Conservation (phyloP, 2,888 invertebrate species). For the Hemistola chrysoprasaria region DNA sequence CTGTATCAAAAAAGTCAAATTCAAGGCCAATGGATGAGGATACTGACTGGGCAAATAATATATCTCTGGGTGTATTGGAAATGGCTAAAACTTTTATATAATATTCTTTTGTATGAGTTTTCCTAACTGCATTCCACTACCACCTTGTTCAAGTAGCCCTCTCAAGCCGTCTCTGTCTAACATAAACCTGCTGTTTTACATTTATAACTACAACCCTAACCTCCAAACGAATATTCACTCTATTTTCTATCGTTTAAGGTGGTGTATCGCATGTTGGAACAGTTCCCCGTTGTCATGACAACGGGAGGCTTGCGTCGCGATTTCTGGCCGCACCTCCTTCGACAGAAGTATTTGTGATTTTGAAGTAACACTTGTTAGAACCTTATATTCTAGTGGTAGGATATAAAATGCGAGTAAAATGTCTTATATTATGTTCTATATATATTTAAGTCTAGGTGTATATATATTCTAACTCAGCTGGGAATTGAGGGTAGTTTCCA, state of each 20-base stretch:
- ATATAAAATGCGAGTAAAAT: slow-evolving; percentile 1
- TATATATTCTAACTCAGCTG: neutral
- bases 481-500: slow-evolving; percentile 12
- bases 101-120: neutral
- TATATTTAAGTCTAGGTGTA: too few relatives aligned
- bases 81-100: too few relatives aligned
- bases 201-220: slow-evolving; percentile 74
- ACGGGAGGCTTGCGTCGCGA: slow-evolving; percentile 57
- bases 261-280: slow-evolving; percentile 3
- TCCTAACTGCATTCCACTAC: slow-evolving; percentile 5
- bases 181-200: slow-evolving; percentile 76
- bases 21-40: too few relatives aligned
- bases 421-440: neutral
- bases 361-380: slow-evolving; percentile 5
- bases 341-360: slow-evolving; percentile 64
- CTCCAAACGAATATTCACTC: slow-evolving; percentile 17
- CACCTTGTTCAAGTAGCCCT: slow-evolving; percentile 26
- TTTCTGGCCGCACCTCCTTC: slow-evolving; percentile 52
- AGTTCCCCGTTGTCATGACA: slow-evolving; percentile 47
- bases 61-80: too few relatives aligned
- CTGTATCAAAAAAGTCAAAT: too few relatives aligned
- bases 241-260: slow-evolving; percentile 5
- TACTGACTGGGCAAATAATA: too few relatives aligned
- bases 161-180: slow-evolving; percentile 46
- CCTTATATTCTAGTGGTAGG: slow-evolving; percentile 3